A percentile compares a stretch with the other conserved stretches of the same genome.
Conservation (phyloP, 2,888 invertebrate genomes). For the Lasioglossum leucozonium region DNA sequence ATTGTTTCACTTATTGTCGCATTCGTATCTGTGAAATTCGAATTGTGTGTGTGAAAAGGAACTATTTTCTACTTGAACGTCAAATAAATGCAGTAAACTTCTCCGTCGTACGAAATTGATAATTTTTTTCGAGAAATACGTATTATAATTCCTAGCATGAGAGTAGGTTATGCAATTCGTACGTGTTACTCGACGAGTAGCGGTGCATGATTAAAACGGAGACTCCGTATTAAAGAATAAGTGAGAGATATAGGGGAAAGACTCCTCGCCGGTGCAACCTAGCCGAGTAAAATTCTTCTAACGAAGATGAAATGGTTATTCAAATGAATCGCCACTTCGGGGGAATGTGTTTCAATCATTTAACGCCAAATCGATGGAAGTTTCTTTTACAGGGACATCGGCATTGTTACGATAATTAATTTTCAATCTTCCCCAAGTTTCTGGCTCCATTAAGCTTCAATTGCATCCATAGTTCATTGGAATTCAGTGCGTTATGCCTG, state of each 20-base stretch:
- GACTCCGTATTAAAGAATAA: not conserved
- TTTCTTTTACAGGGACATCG: not conserved
- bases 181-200: not conserved
- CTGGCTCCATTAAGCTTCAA: slow-evolving; percentile 16
- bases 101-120: not conserved
- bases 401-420: slow-evolving; percentile 21
- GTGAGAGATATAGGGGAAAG: not conserved
- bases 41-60: not conserved
- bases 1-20: too few relatives aligned
- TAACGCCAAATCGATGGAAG: slow-evolving; percentile 23
- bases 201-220: not conserved
- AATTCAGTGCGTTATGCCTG: not conserved
- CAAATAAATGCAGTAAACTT: not conserved
- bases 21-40: not conserved
- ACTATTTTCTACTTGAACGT: not conserved
- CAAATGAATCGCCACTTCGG: not conserved
- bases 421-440: slow-evolving; percentile 22
- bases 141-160: not conserved
- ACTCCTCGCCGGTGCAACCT: not conserved
- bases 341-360: slow-evolving; percentile 9
- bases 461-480: not conserved
- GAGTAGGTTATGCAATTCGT: not conserved
- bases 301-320: not conserved
- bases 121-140: not conserved
- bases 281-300: not conserved